Evolutionary conservation across 2,113 vertebrate species (phyloP), one percentile per base, ranked within the genome.

Genomic region (Ciconia boyciana): DNA sequence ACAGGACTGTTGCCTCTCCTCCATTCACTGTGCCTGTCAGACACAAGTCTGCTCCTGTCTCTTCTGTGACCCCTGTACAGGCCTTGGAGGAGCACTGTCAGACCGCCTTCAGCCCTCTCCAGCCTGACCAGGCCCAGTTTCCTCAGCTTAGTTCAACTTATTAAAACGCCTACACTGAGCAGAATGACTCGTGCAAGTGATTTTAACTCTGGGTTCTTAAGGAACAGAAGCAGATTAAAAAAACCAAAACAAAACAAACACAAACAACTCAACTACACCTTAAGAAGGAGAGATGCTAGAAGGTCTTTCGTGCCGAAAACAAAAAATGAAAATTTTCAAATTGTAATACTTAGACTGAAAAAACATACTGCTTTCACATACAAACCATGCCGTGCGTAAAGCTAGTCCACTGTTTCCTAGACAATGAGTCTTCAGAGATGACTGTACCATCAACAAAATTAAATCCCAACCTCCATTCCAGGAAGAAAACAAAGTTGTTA

Each of bases 401-500:
- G 34, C 70, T 65, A 81, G 48, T 43, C 65, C n/a, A 13, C 61
- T 0, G 32, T 76, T 88, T 92, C 88, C 85, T 87, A 92, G 70
- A 85, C 86, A 94, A 69, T 85, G 83, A 83, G 70, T 26, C 92
- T 94, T 93, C 72, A 32, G 90, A 52, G 34, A 83, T 39, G 62
- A 54, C 66, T 83, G 70, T 69, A 39, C 41, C 66, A 61, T 43
- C 66, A 69, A 84, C 36, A 29, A 94, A 94, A 96, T 92, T 77
- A 77, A 95, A 96, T 92, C 78, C 88, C 43, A 83, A 54, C 43
- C 71, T 92, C 82, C 29, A 22, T 65, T 93, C 82, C 51, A 70
- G 93, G 93, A 89, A 94, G 62, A 80, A 94, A 93, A 89, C 51
- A 79, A 91, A 89, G 62, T 79, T 91, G 57, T 86, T 96, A 90